Conservation (phyloP, 2,888 invertebrate species). For the Neria commutata region DNA sequence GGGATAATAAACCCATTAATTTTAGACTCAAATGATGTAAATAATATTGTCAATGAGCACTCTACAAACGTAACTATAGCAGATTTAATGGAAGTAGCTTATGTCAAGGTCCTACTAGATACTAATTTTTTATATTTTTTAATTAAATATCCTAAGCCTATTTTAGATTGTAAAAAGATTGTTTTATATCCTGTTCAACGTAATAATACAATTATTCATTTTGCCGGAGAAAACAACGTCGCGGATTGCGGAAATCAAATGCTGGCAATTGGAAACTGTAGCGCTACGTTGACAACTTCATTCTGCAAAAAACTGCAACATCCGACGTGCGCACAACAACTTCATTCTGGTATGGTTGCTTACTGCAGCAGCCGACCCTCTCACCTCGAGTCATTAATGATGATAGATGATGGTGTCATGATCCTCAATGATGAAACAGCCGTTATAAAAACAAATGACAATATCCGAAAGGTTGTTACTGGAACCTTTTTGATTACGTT, state of each 20-base stretch:
- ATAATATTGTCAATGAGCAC: constrained; percentile 24
- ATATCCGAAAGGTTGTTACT: constrained; percentile 8
- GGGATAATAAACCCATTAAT: background rate
- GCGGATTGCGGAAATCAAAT: constrained; percentile 25
- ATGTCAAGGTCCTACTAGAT: constrained; percentile 24
- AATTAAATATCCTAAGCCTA: constrained; percentile 28
- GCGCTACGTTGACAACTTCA: constrained; percentile 16
- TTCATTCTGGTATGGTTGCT: constrained; percentile 23
- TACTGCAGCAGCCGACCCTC: constrained; percentile 21
- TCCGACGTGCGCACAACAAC: constrained; percentile 26
- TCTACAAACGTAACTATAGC: constrained; percentile 26
- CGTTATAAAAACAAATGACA: constrained; percentile 14
- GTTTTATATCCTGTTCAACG: constrained; percentile 23
- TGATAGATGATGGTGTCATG: constrained; percentile 20
- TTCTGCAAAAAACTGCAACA: constrained; percentile 20
- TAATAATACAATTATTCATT: constrained; percentile 22
- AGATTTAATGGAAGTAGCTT: constrained; percentile 27
- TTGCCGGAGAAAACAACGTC: constrained; percentile 18
- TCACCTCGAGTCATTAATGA: constrained; percentile 22
- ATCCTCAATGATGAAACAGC: constrained; percentile 23
- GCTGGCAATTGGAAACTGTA: constrained; percentile 21
- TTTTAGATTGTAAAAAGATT: constrained; percentile 27
- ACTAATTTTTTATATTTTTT: constrained; percentile 26
- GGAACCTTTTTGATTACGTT: constrained; percentile 26
- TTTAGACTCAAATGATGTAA: background rate